Percentiles rank a stretch among this genome's conserved stretches.
Evolutionary conservation across 2,888 invertebrate genomes (phyloP).

Genomic region (Agonum fuliginosum): DNA sequence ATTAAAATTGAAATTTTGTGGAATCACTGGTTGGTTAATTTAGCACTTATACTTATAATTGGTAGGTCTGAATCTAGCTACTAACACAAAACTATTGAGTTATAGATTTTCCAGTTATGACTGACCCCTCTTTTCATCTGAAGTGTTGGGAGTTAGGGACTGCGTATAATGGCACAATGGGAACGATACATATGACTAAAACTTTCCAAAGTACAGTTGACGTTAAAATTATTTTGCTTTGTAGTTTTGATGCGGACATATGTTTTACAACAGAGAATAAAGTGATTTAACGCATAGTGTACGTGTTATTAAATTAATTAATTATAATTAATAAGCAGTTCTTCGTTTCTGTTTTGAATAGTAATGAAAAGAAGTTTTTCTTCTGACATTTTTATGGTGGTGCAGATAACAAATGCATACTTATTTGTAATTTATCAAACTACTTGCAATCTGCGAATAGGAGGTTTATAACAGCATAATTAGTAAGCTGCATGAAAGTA

Average conservation of each 20-base stretch:
- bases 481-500: conserved; percentile 40
- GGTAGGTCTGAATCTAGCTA: too few species aligned
- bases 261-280: too few species aligned
- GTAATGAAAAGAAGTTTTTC: conserved; percentile 19
- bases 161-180: conserved; percentile 23
- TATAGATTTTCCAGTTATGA: conserved; percentile 31
- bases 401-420: conserved; percentile 22
- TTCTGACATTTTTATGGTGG: conserved; percentile 24
- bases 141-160: conserved; percentile 6
- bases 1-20: too few species aligned
- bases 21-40: too few species aligned
- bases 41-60: too few species aligned
- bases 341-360: conserved; percentile 29
- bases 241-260: conserved; percentile 5
- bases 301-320: conserved; percentile 35
- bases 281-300: too few species aligned
- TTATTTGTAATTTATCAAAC: conserved; percentile 42
- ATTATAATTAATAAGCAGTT: conserved; percentile 5
- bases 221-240: conserved; percentile 1
- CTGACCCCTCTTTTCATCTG: background rate
- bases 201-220: conserved; percentile 27
- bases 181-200: conserved; percentile 38
- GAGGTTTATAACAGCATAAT: conserved; percentile 44
- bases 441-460: conserved; percentile 24
- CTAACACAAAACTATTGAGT: background rate